These are phyloP conservation scores for Scartelaos histophorus DNA, from an alignment of 2,113 vertebrate genomes.

Conservation along the genomic window DNA sequence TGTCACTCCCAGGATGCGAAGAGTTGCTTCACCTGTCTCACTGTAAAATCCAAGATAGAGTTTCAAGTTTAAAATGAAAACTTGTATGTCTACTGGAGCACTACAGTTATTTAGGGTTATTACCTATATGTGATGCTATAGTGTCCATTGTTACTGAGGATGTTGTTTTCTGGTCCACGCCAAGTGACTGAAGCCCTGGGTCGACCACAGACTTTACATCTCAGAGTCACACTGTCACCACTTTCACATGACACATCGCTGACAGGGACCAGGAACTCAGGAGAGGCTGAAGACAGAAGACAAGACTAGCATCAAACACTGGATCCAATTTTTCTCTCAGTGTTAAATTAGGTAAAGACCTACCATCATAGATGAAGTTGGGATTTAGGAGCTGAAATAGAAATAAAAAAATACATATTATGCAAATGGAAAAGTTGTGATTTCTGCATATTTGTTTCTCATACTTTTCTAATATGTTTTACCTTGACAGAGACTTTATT, in stretches of 20 bases:
- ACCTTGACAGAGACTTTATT: constrained; percentile 99
- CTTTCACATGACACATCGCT: constrained; percentile 89
- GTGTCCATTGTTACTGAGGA: constrained; percentile 84
- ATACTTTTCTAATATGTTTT: background rate
- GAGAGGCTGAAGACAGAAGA: constrained; percentile 79
- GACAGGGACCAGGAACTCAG: constrained; percentile 91
- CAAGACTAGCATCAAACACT: background rate
- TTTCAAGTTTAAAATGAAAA: background rate
- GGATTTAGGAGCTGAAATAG: constrained; percentile 93
- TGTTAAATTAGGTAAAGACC: constrained; percentile 40
- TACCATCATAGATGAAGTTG: constrained; percentile 97
- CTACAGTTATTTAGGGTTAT: background rate
- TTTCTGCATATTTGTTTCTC: background rate
- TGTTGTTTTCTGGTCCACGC: constrained; percentile 89
- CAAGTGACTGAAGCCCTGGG: constrained; percentile 89
- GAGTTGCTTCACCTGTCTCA: constrained; percentile 91
- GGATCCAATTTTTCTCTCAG: background rate
- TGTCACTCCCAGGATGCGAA: constrained; percentile 85
- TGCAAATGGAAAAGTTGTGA: background rate
- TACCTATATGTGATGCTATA: constrained; percentile 92
- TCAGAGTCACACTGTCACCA: constrained; percentile 88
- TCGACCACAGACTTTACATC: constrained; percentile 91
- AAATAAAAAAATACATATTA: background rate
- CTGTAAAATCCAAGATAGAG: constrained; percentile 60
- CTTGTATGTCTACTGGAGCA: background rate